Percentiles rank a stretch among this genome's conserved stretches.
phyloP scores from a whole-genome alignment of 2,113 vertebrate genomes.

The Cottus gobio region DNA sequence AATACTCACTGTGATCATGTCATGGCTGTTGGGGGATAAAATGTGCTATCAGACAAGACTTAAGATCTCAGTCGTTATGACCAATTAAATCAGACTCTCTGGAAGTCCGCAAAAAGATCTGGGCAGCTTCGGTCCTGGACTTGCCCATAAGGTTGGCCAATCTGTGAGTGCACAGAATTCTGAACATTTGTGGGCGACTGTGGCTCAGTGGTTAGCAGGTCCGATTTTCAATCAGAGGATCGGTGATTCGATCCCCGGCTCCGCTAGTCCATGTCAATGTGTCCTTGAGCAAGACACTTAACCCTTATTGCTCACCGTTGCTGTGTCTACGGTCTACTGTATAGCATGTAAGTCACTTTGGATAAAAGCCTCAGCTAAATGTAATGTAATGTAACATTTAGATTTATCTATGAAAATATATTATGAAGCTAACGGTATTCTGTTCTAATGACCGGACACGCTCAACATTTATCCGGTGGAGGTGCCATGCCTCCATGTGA shows the following conservation, averaged over 20 bases:
- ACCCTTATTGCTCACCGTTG: too few relatives aligned
- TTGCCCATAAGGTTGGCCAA: not conserved
- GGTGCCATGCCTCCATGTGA: not conserved
- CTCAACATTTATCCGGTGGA: not conserved
- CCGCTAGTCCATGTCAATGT: too few relatives aligned
- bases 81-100: not conserved
- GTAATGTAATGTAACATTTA: too few relatives aligned
- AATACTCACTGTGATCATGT: slow-evolving; percentile 3
- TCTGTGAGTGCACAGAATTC: not conserved
- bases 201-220: too few relatives aligned
- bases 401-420: not conserved
- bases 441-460: not conserved
- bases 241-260: too few relatives aligned
- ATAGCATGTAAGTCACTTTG: too few relatives aligned
- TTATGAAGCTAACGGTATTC: not conserved
- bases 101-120: not conserved
- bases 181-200: slow-evolving; percentile 6
- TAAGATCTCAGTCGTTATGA: not conserved
- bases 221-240: too few relatives aligned
- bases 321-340: too few relatives aligned
- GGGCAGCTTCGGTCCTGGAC: not conserved
- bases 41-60: not conserved
- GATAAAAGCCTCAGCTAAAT: too few relatives aligned
- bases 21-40: not conserved
- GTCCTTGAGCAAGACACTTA: too few relatives aligned